phyloP scores from a whole-genome alignment of 2,797 vertebrate species.

The Numenius phaeopus region DNA sequence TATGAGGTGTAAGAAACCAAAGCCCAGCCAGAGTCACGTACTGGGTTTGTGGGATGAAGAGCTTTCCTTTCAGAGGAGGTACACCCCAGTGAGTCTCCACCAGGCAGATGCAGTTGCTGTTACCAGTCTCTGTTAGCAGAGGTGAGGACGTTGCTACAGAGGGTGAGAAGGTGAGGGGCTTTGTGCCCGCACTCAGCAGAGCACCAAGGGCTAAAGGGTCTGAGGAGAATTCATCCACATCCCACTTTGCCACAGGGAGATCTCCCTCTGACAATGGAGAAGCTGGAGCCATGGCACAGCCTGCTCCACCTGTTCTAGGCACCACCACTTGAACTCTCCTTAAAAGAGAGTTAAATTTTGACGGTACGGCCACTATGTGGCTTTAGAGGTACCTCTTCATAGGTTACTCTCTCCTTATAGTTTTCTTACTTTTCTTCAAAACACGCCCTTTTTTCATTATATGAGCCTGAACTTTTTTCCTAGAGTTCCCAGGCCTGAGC shows the following conservation, averaged over 20 bases:
- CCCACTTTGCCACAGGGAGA: neutral
- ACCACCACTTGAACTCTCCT: neutral
- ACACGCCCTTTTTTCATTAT: neutral
- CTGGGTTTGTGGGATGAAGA: neutral
- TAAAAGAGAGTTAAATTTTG: neutral
- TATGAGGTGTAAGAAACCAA: neutral
- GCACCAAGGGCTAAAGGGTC: neutral
- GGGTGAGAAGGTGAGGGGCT: fast-evolving
- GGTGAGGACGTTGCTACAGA: neutral
- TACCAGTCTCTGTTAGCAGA: neutral
- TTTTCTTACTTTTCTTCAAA: neutral
- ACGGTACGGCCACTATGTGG: neutral
- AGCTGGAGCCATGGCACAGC: fast-evolving
- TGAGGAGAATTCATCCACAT: neutral
- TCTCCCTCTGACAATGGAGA: neutral
- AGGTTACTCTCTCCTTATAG: neutral
- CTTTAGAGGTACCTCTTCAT: neutral
- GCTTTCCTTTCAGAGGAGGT: neutral
- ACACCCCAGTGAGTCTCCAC: fast-evolving
- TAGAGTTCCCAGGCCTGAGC: neutral
- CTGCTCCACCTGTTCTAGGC: neutral
- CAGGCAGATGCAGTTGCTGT: neutral
- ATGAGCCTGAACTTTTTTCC: neutral
- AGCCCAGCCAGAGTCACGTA: neutral
- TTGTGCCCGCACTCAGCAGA: neutral